Base-by-base conservation (phyloP, 2,113 vertebrate species). In the Cyprinodon variegatus region DNA sequence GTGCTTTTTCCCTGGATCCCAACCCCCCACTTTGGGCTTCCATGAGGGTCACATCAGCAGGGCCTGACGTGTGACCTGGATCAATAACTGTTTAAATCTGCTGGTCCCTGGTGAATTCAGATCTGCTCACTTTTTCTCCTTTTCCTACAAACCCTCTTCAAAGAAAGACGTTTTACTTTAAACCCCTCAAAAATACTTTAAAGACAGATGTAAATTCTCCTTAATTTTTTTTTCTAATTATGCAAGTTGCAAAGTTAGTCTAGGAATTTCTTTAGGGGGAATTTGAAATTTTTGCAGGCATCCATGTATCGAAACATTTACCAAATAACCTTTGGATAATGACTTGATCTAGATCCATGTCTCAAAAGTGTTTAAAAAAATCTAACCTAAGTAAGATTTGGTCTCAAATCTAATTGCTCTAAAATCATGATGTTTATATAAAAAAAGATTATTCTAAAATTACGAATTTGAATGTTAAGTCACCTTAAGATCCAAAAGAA, bases 21-120 rank as follows among this genome's bases (percentile, higher is more conserved):
- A 72, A 79, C 85, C 90, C 88, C 72, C 90, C 87, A 78, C 79
- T 68, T 74, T 69, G 46, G 76, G 63, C 73, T 61, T 77, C n/a
- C 65, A 76, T 68, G 83, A 87, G 89, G 93, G 93, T 94, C 91
- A 90, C 77, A 86, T 60, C 86, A 89, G 90, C 83, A 76, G 86
- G 50, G 88, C 85, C 89, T 90, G 90, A 90, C 81, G 87, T 90
- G 89, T 93, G 93, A 94, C 92, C 90, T 87, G 91, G 91, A 94
- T 95, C 93, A 92, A 95, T 95, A 94, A 90, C 92, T 93, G 91
- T 93, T 95, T 93, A 94, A 94, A 94, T 90, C 88, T 77, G 85
- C 79, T 65, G 74, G 81, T 75, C 90, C 89, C 87, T 78, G 45
- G 78, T 90, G 91, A 86, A 89, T 93, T 93, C 74, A 87, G 83